These are phyloP conservation scores for Chelon labrosus DNA, from an alignment of 2,797 vertebrate genomes.

Conservation along the genomic window DNA sequence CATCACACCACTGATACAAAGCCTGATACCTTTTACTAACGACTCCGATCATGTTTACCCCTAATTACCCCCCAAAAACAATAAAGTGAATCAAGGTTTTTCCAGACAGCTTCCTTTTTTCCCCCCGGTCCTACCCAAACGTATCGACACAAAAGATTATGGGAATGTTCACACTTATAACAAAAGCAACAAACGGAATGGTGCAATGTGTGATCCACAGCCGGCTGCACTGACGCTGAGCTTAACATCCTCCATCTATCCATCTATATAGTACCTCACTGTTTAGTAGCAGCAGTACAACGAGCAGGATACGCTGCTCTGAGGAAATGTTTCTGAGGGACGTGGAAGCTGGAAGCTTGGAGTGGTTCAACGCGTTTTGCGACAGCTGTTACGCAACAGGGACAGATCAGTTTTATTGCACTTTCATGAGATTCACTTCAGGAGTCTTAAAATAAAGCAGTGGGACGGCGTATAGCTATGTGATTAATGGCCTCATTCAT, in stretches of 20 bases:
- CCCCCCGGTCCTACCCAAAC: constrained; percentile 29
- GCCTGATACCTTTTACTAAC: constrained; percentile 14
- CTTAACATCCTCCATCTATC: background rate
- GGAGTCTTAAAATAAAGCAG: constrained; percentile 74
- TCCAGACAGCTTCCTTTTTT: constrained; percentile 8
- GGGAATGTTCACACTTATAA: constrained; percentile 24
- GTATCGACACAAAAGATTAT: background rate
- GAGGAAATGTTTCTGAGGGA: constrained; percentile 4
- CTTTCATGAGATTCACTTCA: constrained; percentile 68
- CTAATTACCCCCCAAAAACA: constrained; percentile 3
- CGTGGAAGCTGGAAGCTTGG: background rate
- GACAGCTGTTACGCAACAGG: constrained; percentile 38
- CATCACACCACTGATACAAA: constrained; percentile 37
- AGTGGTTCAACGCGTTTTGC: constrained; percentile 10
- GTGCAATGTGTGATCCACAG: constrained; percentile 25
- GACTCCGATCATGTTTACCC: constrained; percentile 35
- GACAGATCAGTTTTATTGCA: constrained; percentile 53
- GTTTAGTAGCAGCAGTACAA: constrained; percentile 29
- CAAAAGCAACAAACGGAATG: background rate
- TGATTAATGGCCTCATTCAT: constrained; percentile 70
- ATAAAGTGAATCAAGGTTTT: background rate
- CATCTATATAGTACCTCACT: background rate
- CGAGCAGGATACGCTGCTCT: constrained; percentile 1
- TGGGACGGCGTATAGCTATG: constrained; percentile 46
- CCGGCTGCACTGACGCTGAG: constrained; percentile 18